Conservation (phyloP, 2,888 invertebrate species). For the Kryphioiulus occultus region DNA sequence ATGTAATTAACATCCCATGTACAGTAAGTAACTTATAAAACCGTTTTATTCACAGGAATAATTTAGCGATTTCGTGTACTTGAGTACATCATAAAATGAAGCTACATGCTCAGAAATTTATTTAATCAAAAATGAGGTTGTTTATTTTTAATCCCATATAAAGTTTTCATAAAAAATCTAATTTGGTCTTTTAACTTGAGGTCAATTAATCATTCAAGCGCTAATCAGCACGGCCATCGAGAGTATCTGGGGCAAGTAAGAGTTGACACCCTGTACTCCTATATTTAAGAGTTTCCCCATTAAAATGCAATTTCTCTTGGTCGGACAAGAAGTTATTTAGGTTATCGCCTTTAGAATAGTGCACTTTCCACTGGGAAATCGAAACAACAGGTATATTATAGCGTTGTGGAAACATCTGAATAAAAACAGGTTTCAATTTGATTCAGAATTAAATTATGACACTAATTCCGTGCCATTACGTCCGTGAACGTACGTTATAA, state of each 20-base stretch:
- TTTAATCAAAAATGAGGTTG: neutral
- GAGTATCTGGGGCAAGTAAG: neutral
- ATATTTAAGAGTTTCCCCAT: neutral
- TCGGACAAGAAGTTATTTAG: constrained; percentile 27
- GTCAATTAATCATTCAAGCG: neutral
- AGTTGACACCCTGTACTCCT: constrained; percentile 11
- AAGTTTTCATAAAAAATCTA: neutral
- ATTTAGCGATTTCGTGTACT: too few species aligned
- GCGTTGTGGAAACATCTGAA: neutral
- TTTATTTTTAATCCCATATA: neutral
- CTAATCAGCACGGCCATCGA: neutral
- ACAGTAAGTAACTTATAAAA: too few species aligned
- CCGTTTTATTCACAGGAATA: too few species aligned
- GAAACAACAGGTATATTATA: constrained; percentile 1
- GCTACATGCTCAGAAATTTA: neutral
- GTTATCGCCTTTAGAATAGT: neutral
- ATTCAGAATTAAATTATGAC: neutral
- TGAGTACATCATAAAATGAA: too few species aligned
- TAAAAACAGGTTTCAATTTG: constrained; percentile 20
- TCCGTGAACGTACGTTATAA: neutral
- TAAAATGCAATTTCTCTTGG: neutral
- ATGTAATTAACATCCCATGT: too few species aligned
- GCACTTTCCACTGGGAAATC: neutral
- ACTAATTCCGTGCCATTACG: neutral
- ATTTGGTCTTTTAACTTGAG: neutral